phyloP scores from a whole-genome alignment of 1,140 invertebrate genomes.

The Drosophila pachea region DNA sequence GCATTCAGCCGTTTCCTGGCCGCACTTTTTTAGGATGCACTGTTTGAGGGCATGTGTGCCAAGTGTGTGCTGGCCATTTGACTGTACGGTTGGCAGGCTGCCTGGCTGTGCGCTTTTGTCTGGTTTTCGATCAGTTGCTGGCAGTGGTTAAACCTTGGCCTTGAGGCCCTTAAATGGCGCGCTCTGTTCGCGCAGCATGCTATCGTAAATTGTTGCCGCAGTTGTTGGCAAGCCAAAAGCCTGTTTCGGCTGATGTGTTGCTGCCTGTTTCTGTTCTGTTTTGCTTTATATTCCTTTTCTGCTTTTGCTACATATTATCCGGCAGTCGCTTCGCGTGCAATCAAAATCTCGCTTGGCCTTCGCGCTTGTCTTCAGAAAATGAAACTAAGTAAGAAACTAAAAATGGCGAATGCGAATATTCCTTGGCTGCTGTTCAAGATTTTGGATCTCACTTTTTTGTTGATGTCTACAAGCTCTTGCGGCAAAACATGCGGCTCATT shows the following conservation, averaged over 20 bases:
- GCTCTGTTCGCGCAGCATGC: slow-evolving; percentile 34
- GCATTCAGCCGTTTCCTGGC: slow-evolving; percentile 55
- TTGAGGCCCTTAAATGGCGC: slow-evolving; percentile 77
- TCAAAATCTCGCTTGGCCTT: slow-evolving; percentile 41
- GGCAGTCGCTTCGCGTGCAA: slow-evolving; percentile 19
- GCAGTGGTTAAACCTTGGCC: slow-evolving; percentile 74
- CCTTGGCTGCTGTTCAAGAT: slow-evolving; percentile 11
- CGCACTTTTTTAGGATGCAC: slow-evolving; percentile 22
- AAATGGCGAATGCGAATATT: slow-evolving; percentile 33
- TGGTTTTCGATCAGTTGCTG: slow-evolving; percentile 62
- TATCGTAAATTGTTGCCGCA: slow-evolving; percentile 28
- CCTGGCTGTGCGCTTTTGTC: slow-evolving; percentile 16
- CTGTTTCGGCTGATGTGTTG: slow-evolving; percentile 33
- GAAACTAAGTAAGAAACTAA: slow-evolving; percentile 13
- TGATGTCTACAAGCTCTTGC: slow-evolving; percentile 39
- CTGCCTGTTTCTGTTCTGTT: slow-evolving; percentile 13
- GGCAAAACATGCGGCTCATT: slow-evolving; percentile 59
- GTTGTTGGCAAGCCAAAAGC: slow-evolving; percentile 29
- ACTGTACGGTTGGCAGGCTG: slow-evolving; percentile 8
- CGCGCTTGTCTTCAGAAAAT: slow-evolving; percentile 18
- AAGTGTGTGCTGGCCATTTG: slow-evolving; percentile 52
- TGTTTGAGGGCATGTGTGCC: slow-evolving; percentile 38
- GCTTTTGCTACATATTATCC: slow-evolving; percentile 24
- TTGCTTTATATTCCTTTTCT: background rate
- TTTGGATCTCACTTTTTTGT: slow-evolving; percentile 58